Evolutionary conservation across 2,113 vertebrate genomes (phyloP).

Genomic region (Sturnus vulgaris): DNA sequence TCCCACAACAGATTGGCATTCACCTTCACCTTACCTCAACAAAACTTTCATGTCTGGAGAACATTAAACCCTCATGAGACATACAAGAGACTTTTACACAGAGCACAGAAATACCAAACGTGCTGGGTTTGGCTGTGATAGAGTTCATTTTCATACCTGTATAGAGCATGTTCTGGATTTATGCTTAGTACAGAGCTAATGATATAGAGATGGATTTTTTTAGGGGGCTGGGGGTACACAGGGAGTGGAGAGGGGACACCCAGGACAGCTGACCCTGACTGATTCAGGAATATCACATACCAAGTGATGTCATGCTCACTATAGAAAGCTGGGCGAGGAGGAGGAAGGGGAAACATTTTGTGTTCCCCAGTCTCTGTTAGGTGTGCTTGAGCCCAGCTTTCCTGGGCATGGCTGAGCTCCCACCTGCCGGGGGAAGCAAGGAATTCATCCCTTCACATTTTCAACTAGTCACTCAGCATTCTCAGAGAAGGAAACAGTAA

Average conservation of each 20-base stretch:
- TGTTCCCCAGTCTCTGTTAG: not conserved
- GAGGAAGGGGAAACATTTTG: not conserved
- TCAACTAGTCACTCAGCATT: not conserved
- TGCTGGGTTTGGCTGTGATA: not conserved
- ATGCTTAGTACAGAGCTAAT: not conserved
- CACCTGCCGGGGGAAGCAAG: not conserved
- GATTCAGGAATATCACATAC: not conserved
- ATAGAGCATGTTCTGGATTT: not conserved
- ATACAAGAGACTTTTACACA: not conserved
- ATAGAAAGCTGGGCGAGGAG: not conserved
- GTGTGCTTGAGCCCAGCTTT: fast-evolving
- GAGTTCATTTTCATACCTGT: not conserved
- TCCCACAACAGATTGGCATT: not conserved
- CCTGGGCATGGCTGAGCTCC: not conserved
- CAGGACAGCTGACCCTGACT: not conserved
- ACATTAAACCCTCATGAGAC: not conserved
- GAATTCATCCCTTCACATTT: not conserved
- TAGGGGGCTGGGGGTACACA: not conserved
- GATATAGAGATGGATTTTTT: not conserved
- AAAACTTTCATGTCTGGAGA: not conserved
- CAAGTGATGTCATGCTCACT: not conserved
- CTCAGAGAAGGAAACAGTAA: not conserved
- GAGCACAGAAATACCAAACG: not conserved
- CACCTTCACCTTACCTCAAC: not conserved
- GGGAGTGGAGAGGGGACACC: not conserved